Evolutionary conservation across 2,888 invertebrate genomes (phyloP).

Genomic region (Leptarthrus brevirostris): DNA sequence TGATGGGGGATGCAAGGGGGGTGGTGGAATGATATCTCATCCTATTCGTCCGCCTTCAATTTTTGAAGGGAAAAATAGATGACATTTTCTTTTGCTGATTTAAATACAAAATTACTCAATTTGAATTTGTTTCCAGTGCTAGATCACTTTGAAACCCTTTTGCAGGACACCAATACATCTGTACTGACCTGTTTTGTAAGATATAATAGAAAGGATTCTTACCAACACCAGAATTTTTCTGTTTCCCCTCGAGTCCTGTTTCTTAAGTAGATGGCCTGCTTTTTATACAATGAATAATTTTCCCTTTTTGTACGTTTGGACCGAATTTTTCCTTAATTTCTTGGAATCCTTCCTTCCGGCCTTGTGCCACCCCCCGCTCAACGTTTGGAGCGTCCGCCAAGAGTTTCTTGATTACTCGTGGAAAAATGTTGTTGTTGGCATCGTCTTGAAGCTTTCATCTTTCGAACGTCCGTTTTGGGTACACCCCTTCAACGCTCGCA

Average conservation of each 20-base stretch:
- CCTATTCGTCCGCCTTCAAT: not conserved
- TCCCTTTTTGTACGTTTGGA: slow-evolving; percentile 38
- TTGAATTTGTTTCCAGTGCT: slow-evolving; percentile 30
- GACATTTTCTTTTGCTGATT: slow-evolving; percentile 45
- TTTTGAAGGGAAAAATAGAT: slow-evolving; percentile 38
- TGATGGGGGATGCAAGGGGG: not conserved
- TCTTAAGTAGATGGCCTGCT: slow-evolving; percentile 39
- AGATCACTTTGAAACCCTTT: slow-evolving; percentile 2
- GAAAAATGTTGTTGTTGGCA: slow-evolving; percentile 45
- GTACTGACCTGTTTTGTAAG: not conserved
- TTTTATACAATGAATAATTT: slow-evolving; percentile 47
- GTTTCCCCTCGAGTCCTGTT: not conserved
- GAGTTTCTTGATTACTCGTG: slow-evolving; percentile 38
- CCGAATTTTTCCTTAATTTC: slow-evolving; percentile 42
- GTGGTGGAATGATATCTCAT: too few relatives aligned
- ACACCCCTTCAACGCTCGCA: slow-evolving; percentile 20
- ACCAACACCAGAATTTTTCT: too few relatives aligned
- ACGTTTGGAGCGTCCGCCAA: not conserved
- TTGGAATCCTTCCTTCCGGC: not conserved
- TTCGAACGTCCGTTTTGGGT: slow-evolving; percentile 36
- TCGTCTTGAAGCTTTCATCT: slow-evolving; percentile 40
- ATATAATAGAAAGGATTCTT: too few relatives aligned
- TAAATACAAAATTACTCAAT: slow-evolving; percentile 42
- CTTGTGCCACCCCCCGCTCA: not conserved
- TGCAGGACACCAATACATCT: slow-evolving; percentile 1